Evolutionary conservation across 2,888 invertebrate species (phyloP).

Genomic region (Hydropsyche betteni): DNA sequence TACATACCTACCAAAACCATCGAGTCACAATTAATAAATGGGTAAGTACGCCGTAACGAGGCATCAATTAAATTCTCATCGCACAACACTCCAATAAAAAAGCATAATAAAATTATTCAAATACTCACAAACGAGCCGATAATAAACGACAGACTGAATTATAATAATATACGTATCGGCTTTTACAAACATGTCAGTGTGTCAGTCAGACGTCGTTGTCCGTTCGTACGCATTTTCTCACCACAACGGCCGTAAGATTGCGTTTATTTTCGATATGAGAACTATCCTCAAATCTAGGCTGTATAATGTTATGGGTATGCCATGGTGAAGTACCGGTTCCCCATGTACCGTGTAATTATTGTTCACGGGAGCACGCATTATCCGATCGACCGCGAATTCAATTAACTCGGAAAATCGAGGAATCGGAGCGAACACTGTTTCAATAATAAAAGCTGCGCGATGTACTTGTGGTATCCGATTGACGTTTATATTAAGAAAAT

Average conservation of each 20-base stretch:
- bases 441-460: background rate
- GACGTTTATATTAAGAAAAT: no score
- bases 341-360: conserved; percentile 16
- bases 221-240: background rate
- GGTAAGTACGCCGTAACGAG: no score
- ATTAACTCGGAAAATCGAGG: conserved; percentile 4
- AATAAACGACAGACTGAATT: no score
- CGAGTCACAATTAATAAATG: no score
- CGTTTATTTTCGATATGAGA: conserved; percentile 13
- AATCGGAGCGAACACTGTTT: conserved; percentile 16
- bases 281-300: conserved; percentile 2
- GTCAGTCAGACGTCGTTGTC: conserved; percentile 14
- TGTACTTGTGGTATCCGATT: no score
- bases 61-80: no score
- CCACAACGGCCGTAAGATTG: background rate
- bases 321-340: conserved; percentile 10
- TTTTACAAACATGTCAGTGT: conserved; percentile 14
- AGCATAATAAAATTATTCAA: no score
- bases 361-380: conserved; percentile 17
- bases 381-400: conserved; percentile 25
- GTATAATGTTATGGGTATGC: background rate
- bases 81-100: no score
- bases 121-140: no score
- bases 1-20: no score
- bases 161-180: background rate